These are phyloP conservation scores for Epinephelus moara DNA, from an alignment of 2,113 vertebrate genomes.

Conservation along the genomic window DNA sequence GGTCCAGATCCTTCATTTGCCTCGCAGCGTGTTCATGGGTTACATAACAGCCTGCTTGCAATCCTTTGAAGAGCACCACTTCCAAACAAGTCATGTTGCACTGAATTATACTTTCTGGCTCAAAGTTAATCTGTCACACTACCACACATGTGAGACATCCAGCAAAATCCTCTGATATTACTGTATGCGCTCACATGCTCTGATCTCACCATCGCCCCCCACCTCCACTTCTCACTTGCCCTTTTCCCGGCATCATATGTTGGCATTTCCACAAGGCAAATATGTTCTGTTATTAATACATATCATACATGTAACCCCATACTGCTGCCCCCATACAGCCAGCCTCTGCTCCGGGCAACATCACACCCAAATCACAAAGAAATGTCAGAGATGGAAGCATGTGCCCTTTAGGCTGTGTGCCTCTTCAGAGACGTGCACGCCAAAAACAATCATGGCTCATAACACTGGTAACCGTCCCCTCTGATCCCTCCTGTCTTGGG, in stretches of 20 bases:
- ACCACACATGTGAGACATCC: slow-evolving; percentile 12
- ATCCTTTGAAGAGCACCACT: background rate
- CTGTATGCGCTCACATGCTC: background rate
- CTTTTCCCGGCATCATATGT: slow-evolving; percentile 23
- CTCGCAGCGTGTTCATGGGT: background rate
- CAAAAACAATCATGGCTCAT: slow-evolving; percentile 37
- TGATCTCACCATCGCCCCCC: background rate
- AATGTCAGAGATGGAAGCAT: slow-evolving; percentile 44
- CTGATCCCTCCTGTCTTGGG: background rate
- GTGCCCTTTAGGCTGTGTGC: slow-evolving; percentile 36
- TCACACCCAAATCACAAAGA: background rate
- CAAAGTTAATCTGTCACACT: background rate
- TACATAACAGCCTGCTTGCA: background rate
- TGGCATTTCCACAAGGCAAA: slow-evolving; percentile 33
- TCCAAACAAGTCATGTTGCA: slow-evolving; percentile 23
- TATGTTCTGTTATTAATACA: slow-evolving; percentile 14
- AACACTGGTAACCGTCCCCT: background rate
- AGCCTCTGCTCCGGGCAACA: background rate
- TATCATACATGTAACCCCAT: slow-evolving; percentile 5
- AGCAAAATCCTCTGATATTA: background rate
- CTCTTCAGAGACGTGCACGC: slow-evolving; percentile 4
- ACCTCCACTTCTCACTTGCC: background rate
- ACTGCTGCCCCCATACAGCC: background rate
- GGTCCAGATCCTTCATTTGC: background rate
- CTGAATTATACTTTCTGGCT: slow-evolving; percentile 1